Base-by-base conservation (phyloP, 64 coral and sea anemone genomes). In the Dendronephthya gigantea region DNA sequence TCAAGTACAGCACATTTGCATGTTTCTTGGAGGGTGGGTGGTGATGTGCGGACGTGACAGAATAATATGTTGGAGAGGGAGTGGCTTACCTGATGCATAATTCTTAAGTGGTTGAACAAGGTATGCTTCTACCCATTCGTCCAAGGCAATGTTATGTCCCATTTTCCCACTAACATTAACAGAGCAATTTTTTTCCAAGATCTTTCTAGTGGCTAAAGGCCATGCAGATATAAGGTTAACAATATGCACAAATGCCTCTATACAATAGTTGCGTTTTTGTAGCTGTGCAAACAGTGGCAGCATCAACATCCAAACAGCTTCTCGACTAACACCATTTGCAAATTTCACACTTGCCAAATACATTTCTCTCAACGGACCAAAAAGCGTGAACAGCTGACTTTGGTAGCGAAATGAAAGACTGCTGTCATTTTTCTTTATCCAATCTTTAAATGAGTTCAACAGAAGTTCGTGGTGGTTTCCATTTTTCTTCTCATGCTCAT, bases 251-350 rank as follows among this genome's bases (percentile, higher is more conserved):
- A 92, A 30, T 37, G 90, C 25, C 79, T 88, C 85, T 16, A 85
- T 87, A 19, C 75, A 83, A 23, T 91, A 75, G 49, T 84, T 86
- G 4, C 35, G 23, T 9, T 51, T 75, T 5, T 87, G 35, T 0
- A 83, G 56, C 30, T 91, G 90, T 0, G 85, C 86, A 92, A 74
- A 83, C 12, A 88, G 31, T 23, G 90, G 86, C 2, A 88, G 35
- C 3, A 88, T 47, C 0, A 90, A 4, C 39, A 88, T 43, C 86
- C 86, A 92, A 0, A 75, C 81, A 59, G 86, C 32, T 23, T 92
- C 90, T 8, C 82, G 82, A 13, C 12, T 23, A 6, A 83, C 4
- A 49, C 82, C 12, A 82, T 83, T 14, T 25, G 9, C 82, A 41
- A 16, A 45, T 40, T 40, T 41, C 2, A 84, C 11, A 55, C 19